phyloP scores from a whole-genome alignment of 1,140 invertebrate genomes.

The Drosophila pseudoobscura region DNA sequence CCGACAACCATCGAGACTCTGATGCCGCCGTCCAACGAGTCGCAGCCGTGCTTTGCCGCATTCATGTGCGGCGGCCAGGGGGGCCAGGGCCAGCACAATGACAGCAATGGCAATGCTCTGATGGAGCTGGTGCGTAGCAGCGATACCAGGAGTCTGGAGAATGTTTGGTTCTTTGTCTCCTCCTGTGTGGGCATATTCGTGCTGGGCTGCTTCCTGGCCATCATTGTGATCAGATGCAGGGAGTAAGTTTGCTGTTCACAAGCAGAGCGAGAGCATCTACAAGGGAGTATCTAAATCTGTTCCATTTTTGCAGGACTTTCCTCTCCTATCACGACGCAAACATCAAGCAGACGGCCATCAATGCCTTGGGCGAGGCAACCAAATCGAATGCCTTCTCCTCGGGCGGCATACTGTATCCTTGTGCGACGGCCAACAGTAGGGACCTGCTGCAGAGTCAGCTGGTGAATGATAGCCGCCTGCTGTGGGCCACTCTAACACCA shows the following conservation, averaged over 20 bases:
- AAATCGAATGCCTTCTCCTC: slow-evolving; percentile 80
- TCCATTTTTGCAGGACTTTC: slow-evolving; percentile 52
- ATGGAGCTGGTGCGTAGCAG: slow-evolving; percentile 90
- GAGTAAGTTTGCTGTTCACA: slow-evolving; percentile 86
- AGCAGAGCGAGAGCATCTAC: too few species aligned
- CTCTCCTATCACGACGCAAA: slow-evolving; percentile 82
- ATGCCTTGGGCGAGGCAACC: slow-evolving; percentile 72
- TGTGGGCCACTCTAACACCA: slow-evolving; percentile 93
- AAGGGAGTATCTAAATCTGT: neutral
- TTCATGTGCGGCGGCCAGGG: slow-evolving; percentile 84
- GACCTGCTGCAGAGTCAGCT: slow-evolving; percentile 81
- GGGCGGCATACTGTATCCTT: slow-evolving; percentile 79
- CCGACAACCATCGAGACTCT: slow-evolving; percentile 70
- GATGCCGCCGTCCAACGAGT: slow-evolving; percentile 84
- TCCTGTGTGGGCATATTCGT: slow-evolving; percentile 91
- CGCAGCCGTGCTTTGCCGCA: slow-evolving; percentile 85
- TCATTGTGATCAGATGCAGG: slow-evolving; percentile 91
- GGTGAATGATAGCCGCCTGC: slow-evolving; percentile 85
- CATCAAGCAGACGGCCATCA: slow-evolving; percentile 78
- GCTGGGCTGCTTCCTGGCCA: slow-evolving; percentile 89
- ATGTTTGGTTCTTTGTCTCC: slow-evolving; percentile 91
- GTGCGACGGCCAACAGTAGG: slow-evolving; percentile 70
- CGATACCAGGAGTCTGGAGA: slow-evolving; percentile 86
- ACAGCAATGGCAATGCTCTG: slow-evolving; percentile 87
- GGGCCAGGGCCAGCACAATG: slow-evolving; percentile 82